Conservation (phyloP, 2,888 invertebrate genomes). For the Brenthis daphne region DNA sequence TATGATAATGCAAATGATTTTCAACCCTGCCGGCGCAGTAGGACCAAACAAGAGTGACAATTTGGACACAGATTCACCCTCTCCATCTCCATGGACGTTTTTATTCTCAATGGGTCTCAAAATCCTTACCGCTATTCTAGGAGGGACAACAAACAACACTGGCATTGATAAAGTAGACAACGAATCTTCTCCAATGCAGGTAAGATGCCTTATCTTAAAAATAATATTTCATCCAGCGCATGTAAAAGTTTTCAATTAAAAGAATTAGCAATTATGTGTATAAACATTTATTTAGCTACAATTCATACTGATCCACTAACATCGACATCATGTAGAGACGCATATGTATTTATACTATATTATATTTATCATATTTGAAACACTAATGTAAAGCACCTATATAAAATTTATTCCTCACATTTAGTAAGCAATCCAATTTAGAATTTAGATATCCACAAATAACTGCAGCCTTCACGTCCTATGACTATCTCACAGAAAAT, state of each 20-base stretch:
- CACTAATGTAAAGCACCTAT: constrained; percentile 67
- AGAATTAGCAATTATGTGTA: constrained; percentile 36
- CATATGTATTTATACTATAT: constrained; percentile 48
- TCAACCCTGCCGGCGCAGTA: constrained; percentile 84
- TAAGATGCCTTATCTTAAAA: constrained; percentile 64
- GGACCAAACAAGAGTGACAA: constrained; percentile 93
- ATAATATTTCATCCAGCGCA: constrained; percentile 29
- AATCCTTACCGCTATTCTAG: constrained; percentile 91
- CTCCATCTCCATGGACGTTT: constrained; percentile 94
- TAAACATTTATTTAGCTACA: constrained; percentile 34
- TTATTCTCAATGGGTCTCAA: constrained; percentile 92
- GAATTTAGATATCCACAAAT: constrained; percentile 61
- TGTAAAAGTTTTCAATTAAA: constrained; percentile 38
- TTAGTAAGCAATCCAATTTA: constrained; percentile 58
- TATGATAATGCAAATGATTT: constrained; percentile 93
- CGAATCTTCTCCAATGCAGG: constrained; percentile 94
- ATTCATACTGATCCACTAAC: constrained; percentile 74
- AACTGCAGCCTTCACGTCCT: constrained; percentile 61
- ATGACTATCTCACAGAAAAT: constrained; percentile 63
- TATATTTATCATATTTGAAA: constrained; percentile 46
- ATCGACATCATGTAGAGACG: constrained; percentile 66
- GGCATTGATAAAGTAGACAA: constrained; percentile 96
- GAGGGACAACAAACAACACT: constrained; percentile 89
- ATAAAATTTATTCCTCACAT: constrained; percentile 66
- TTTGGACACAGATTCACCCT: constrained; percentile 85